These are phyloP conservation scores for Calyptommatus sinebrachiatus DNA, from an alignment of 2,113 vertebrate genomes.

Conservation along the genomic window DNA sequence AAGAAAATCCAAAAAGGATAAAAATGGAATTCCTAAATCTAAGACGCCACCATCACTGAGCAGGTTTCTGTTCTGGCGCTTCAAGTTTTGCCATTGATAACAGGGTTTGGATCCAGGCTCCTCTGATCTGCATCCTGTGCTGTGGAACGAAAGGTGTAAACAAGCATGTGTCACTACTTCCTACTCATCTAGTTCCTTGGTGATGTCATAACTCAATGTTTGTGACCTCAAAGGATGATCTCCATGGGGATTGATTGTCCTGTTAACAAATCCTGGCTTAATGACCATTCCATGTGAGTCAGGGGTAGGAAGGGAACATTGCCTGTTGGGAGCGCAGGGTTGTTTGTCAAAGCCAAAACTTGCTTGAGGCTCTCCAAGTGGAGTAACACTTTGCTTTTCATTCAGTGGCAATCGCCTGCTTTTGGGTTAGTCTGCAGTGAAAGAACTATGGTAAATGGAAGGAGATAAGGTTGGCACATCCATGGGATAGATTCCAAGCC, in stretches of 20 bases:
- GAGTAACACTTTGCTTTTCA: not conserved
- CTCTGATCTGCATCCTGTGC: not conserved
- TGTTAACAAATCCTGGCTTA: constrained; percentile 4
- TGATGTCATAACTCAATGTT: constrained; percentile 19
- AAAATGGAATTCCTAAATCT: not conserved
- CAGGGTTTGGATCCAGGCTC: not conserved
- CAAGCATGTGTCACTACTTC: not conserved
- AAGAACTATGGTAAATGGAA: too few relatives aligned
- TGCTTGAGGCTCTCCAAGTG: not conserved
- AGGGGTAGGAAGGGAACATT: not conserved
- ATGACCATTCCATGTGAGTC: constrained; percentile 6
- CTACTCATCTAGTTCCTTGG: constrained; percentile 1
- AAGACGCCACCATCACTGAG: not conserved
- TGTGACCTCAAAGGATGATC: constrained; percentile 22
- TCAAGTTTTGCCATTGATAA: not conserved
- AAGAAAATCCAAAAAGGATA: too few relatives aligned
- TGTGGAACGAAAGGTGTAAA: constrained; percentile 5
- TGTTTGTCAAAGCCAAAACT: not conserved
- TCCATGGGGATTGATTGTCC: constrained; percentile 17
- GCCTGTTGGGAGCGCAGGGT: not conserved
- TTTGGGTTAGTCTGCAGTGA: not conserved
- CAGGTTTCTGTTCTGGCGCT: not conserved
- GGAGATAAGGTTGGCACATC: not conserved
- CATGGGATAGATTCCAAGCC: too few relatives aligned
- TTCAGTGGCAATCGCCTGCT: not conserved